A percentile compares a stretch with the other conserved stretches of the same genome.
Evolutionary conservation across 2,797 vertebrate species (phyloP).

Genomic region (Paedocypris micromegethes): DNA sequence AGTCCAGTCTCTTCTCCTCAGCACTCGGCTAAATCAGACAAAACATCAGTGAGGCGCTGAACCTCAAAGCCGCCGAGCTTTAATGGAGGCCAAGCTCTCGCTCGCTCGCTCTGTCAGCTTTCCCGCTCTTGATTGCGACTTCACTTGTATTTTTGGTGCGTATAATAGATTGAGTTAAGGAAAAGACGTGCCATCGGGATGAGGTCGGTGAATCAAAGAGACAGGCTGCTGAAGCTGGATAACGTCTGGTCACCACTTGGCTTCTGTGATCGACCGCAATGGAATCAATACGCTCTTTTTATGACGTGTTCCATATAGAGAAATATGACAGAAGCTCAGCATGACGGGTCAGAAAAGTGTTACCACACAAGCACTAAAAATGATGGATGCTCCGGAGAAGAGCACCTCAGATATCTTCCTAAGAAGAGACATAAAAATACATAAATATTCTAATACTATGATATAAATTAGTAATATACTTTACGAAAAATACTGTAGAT

Average conservation of each 20-base stretch:
- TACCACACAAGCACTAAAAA: slow-evolving; percentile 17
- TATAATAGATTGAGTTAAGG: slow-evolving; percentile 6
- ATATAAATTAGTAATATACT: too few relatives aligned
- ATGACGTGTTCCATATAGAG: slow-evolving; percentile 40
- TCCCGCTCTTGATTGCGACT: slow-evolving; percentile 17
- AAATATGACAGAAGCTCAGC: slow-evolving; percentile 32
- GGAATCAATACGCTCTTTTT: slow-evolving; percentile 31
- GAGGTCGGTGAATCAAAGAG: slow-evolving; percentile 9
- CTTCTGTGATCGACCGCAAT: slow-evolving; percentile 8
- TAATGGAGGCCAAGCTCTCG: not conserved
- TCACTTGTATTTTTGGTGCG: not conserved
- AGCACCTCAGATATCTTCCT: too few relatives aligned
- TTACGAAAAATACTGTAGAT: too few relatives aligned
- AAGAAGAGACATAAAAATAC: too few relatives aligned
- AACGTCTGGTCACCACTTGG: slow-evolving; percentile 11
- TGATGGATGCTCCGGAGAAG: slow-evolving; percentile 1
- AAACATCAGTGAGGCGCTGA: slow-evolving; percentile 32
- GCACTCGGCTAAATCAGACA: slow-evolving; percentile 18
- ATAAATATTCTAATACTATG: too few relatives aligned
- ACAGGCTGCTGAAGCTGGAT: not conserved
- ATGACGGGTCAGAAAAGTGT: slow-evolving; percentile 19
- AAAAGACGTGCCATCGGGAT: slow-evolving; percentile 9
- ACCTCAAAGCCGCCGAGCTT: slow-evolving; percentile 6
- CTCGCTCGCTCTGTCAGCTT: not conserved
- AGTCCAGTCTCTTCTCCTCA: slow-evolving; percentile 30